Conservation (phyloP, 2,888 invertebrate genomes). For the Acrobasis suavella region DNA sequence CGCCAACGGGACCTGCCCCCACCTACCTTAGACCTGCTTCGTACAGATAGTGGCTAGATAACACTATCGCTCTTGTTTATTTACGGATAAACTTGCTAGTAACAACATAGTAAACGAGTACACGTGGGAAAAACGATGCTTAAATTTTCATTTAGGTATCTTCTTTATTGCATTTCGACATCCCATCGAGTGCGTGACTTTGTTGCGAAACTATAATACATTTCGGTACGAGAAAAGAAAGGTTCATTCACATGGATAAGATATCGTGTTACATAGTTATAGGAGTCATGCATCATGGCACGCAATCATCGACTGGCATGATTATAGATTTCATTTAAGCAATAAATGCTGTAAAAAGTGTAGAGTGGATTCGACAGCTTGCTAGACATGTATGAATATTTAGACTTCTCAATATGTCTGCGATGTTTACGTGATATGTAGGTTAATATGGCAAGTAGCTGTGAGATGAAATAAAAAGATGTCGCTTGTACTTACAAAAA, state of each 20-base stretch:
- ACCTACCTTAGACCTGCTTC: slow-evolving; percentile 40
- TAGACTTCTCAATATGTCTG: neutral
- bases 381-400: neutral
- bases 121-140: slow-evolving; percentile 27
- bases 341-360: neutral
- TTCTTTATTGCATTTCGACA: slow-evolving; percentile 13
- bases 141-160: slow-evolving; percentile 8
- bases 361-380: neutral
- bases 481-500: too few relatives aligned
- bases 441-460: slow-evolving; percentile 8
- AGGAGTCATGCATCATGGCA: slow-evolving; percentile 30
- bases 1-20: slow-evolving; percentile 52
- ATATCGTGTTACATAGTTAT: slow-evolving; percentile 30
- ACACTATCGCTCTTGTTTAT: slow-evolving; percentile 60
- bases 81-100: slow-evolving; percentile 49
- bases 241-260: slow-evolving; percentile 43
- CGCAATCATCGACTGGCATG: slow-evolving; percentile 22
- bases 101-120: slow-evolving; percentile 30
- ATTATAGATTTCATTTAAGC: slow-evolving; percentile 5
- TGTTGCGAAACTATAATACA: slow-evolving; percentile 39
- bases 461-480: neutral
- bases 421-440: neutral
- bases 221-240: slow-evolving; percentile 38
- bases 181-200: slow-evolving; percentile 38
- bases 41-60: slow-evolving; percentile 58